Conservation (phyloP, 2,113 vertebrate genomes). For the Alectura lathami region DNA sequence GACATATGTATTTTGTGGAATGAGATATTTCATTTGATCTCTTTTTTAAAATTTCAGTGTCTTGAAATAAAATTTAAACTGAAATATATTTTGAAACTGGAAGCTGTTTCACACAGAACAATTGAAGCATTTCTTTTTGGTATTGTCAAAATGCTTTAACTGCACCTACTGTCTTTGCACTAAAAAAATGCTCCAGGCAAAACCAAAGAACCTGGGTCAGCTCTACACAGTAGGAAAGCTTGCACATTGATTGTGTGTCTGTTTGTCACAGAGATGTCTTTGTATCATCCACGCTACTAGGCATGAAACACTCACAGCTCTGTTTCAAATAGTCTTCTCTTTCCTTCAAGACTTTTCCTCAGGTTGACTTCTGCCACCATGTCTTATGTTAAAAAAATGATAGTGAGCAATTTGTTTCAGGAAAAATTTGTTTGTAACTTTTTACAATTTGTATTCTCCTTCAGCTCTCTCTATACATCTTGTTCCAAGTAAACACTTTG, state of each 20-base stretch:
- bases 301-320: not conserved
- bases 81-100: not conserved
- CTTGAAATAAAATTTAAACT: not conserved
- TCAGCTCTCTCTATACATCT: not conserved
- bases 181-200: not conserved
- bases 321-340: not conserved
- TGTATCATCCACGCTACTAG: not conserved
- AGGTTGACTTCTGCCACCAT: not conserved
- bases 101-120: not conserved
- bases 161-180: not conserved
- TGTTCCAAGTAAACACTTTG: not conserved
- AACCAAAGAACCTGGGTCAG: not conserved
- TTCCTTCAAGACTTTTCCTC: not conserved
- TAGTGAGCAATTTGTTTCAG: not conserved
- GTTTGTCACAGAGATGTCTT: not conserved
- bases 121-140: not conserved
- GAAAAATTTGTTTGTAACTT: not conserved
- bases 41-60: not conserved
- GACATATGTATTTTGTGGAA: not conserved
- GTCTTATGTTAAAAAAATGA: not conserved
- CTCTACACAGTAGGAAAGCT: not conserved
- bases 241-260: not conserved
- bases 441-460: not conserved
- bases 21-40: not conserved
- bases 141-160: not conserved